Percentiles rank a stretch among this genome's conserved stretches.
phyloP scores from a whole-genome alignment of 2,113 vertebrate genomes.

The Eublepharis macularius region DNA sequence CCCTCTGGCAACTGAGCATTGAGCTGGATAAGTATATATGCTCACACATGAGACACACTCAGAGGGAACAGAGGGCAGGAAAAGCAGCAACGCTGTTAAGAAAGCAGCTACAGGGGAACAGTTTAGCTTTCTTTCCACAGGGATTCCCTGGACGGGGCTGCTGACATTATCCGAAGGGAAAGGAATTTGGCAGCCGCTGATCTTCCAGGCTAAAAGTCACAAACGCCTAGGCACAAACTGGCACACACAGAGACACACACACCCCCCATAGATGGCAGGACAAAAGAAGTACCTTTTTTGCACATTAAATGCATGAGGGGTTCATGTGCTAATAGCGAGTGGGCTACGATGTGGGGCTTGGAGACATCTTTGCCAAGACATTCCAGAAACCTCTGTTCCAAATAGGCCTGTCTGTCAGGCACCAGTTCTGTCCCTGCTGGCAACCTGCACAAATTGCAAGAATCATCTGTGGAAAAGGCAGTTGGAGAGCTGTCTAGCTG shows the following conservation, averaged over 20 bases:
- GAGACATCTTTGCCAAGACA: background rate
- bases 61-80: background rate
- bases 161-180: background rate
- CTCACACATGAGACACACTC: background rate
- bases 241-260: too few species aligned
- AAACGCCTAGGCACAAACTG: too few species aligned
- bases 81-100: background rate
- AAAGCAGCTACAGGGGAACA: background rate
- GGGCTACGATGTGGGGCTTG: background rate
- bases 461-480: too few species aligned
- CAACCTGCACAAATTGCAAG: too few species aligned
- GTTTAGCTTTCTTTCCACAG: background rate
- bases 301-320: background rate
- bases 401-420: background rate
- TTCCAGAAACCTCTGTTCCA: background rate
- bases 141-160: too few species aligned
- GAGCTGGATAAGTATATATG: slow-evolving; percentile 4
- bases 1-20: slow-evolving; percentile 21
- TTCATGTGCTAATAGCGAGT: background rate
- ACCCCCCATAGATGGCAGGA: background rate
- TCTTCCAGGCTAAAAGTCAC: background rate
- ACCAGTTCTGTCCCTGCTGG: background rate
- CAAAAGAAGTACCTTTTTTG: background rate
- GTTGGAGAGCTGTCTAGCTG: background rate
- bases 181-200: background rate